phyloP scores from a whole-genome alignment of 2,888 invertebrate species.

The Venustoraphidia nigricollis region DNA sequence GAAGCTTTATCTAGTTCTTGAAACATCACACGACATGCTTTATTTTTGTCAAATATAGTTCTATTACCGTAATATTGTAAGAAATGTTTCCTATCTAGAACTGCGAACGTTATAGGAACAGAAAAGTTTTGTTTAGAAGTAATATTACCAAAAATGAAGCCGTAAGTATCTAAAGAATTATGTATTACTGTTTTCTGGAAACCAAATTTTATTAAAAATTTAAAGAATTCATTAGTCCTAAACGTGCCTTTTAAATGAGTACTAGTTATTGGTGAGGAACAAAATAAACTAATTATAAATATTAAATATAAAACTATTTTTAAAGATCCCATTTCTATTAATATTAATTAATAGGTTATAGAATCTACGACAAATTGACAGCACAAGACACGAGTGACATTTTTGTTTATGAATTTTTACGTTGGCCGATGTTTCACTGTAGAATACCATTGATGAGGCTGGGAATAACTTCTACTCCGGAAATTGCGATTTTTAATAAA shows the following conservation, averaged over 20 bases:
- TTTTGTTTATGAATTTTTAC: no score
- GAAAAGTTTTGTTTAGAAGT: conserved; percentile 53
- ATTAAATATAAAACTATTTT: neutral
- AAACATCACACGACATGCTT: conserved; percentile 79
- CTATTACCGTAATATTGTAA: conserved; percentile 79
- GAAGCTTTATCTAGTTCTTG: conserved; percentile 64
- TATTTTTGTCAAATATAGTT: conserved; percentile 42
- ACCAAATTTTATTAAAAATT: conserved; percentile 88
- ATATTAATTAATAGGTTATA: neutral
- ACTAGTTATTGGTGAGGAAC: conserved; percentile 9
- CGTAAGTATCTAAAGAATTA: conserved; percentile 71
- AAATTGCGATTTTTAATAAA: no score
- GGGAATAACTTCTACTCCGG: no score
- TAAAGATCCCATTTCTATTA: conserved; percentile 1
- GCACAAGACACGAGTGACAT: no score
- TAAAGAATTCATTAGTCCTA: conserved; percentile 61
- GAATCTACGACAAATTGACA: no score
- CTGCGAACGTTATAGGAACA: conserved; percentile 67
- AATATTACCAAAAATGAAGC: conserved; percentile 92
- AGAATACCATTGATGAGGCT: no score
- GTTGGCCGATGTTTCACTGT: no score
- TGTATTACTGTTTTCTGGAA: conserved; percentile 90
- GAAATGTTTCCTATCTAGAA: conserved; percentile 77
- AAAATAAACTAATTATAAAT: neutral
- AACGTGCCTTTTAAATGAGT: conserved; percentile 50